phyloP scores from a whole-genome alignment of 2,888 invertebrate species.

The Andrena bucephala region DNA sequence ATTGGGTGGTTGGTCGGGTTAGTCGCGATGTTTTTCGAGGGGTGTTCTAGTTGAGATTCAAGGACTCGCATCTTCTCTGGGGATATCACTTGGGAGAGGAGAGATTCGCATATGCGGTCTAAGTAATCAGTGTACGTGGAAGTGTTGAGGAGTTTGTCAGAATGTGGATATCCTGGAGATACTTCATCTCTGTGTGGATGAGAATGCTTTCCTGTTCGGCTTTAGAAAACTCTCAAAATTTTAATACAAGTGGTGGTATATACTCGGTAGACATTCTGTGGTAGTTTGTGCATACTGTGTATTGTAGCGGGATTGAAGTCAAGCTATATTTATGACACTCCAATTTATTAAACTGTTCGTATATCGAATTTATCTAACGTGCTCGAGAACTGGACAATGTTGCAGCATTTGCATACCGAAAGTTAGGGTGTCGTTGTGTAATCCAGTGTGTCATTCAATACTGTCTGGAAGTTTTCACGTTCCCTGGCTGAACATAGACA shows the following conservation, averaged over 20 bases:
- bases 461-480: constrained; percentile 11
- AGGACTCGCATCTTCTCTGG: background rate
- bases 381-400: background rate
- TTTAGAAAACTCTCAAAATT: background rate
- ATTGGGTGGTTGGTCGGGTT: background rate
- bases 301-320: background rate
- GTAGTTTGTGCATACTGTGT: background rate
- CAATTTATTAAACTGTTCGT: background rate
- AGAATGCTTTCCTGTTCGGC: too few relatives aligned
- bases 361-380: background rate
- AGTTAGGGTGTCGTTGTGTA: background rate
- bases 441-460: constrained; percentile 20
- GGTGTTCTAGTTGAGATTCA: background rate
- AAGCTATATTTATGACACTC: background rate
- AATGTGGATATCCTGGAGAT: background rate
- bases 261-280: background rate
- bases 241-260: background rate
- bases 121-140: background rate
- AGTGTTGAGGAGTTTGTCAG: background rate
- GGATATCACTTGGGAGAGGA: background rate
- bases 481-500: background rate
- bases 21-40: background rate
- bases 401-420: background rate
- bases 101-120: background rate
- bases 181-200: background rate